Evolutionary conservation across 2,797 vertebrate species (phyloP).

Genomic region (Danio choprae): DNA sequence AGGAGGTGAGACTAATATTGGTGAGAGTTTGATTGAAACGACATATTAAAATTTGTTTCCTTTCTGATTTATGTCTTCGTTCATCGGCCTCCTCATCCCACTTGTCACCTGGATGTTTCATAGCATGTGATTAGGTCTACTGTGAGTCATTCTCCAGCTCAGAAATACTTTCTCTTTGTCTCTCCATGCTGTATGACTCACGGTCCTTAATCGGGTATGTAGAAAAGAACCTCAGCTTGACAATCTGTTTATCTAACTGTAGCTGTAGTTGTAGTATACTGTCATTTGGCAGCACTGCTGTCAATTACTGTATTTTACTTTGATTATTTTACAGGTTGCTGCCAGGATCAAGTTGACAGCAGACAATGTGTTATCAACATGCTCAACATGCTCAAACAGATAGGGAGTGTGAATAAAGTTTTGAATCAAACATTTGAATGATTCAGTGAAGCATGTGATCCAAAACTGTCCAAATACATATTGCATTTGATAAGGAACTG

Average conservation of each 20-base stretch:
- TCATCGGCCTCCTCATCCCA: slow-evolving; percentile 15
- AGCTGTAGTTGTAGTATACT: slow-evolving; percentile 11
- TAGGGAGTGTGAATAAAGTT: not conserved
- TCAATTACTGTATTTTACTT: not conserved
- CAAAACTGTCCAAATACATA: not conserved
- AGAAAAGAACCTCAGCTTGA: slow-evolving; percentile 22
- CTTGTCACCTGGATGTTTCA: slow-evolving; percentile 5
- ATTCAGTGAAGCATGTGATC: not conserved
- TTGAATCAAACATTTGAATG: not conserved
- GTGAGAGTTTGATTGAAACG: not conserved
- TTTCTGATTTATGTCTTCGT: not conserved
- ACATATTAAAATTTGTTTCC: not conserved
- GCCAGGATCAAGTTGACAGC: not conserved
- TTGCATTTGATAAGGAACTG: not conserved
- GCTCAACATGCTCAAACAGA: not conserved
- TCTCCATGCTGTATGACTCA: slow-evolving; percentile 35
- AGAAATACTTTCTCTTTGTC: slow-evolving; percentile 23
- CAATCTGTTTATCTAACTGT: slow-evolving; percentile 37
- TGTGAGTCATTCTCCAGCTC: slow-evolving; percentile 42
- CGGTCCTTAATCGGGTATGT: slow-evolving; percentile 12
- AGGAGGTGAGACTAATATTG: not conserved
- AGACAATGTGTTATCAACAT: not conserved
- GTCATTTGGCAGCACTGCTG: slow-evolving; percentile 8
- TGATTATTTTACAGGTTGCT: not conserved
- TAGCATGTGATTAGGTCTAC: slow-evolving; percentile 8